Conservation (phyloP, 2,888 invertebrate genomes). For the Therioaphis trifolii region DNA sequence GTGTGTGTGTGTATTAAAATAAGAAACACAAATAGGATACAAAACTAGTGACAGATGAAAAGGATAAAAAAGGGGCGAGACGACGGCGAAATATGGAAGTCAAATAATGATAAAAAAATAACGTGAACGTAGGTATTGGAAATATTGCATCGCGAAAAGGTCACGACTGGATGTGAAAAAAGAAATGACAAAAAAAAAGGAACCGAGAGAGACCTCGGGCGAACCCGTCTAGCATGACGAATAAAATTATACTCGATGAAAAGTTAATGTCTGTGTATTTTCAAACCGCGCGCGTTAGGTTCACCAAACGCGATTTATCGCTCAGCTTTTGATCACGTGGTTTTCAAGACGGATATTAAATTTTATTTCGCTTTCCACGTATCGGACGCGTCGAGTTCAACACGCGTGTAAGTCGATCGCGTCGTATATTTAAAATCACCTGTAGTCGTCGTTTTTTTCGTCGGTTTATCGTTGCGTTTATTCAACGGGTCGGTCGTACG, state of each 20-base stretch:
- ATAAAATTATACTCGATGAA: slow-evolving; percentile 6
- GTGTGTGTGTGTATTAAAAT: background rate
- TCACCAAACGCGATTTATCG: background rate
- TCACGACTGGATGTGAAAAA: background rate
- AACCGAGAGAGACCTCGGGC: background rate
- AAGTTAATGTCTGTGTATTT: slow-evolving; percentile 23
- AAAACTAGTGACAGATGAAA: slow-evolving; percentile 5
- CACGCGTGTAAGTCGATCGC: no score
- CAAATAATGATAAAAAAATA: slow-evolving; percentile 37
- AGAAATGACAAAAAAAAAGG: slow-evolving; percentile 12
- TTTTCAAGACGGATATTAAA: background rate
- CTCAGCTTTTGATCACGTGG: background rate
- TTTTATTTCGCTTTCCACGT: background rate
- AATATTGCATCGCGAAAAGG: slow-evolving; percentile 1
- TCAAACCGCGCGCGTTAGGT: background rate
- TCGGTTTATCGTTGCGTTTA: no score
- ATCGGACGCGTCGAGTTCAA: no score
- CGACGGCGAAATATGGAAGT: slow-evolving; percentile 19
- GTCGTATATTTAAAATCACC: no score
- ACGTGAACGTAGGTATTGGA: background rate
- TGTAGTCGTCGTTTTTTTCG: no score
- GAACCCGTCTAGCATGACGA: background rate
- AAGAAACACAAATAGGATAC: slow-evolving; percentile 28
- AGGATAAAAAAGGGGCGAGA: background rate
- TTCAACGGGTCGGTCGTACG: no score